These are phyloP conservation scores for Agrotis exclamationis DNA, from an alignment of 2,888 invertebrate genomes.

Conservation along the genomic window DNA sequence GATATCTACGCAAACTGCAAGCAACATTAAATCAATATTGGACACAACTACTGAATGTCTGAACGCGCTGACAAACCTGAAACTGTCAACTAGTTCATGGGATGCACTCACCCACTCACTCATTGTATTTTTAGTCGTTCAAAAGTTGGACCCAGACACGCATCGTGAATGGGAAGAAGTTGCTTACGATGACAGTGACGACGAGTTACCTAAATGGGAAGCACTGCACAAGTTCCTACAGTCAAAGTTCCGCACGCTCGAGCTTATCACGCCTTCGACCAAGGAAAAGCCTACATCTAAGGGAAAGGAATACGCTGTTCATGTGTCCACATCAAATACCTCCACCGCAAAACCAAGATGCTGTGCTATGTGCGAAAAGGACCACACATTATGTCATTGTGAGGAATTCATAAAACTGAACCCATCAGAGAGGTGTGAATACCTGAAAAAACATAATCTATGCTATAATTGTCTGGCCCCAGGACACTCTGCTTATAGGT, in stretches of 20 bases:
- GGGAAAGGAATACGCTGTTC: constrained; percentile 17
- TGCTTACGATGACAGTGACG: constrained; percentile 35
- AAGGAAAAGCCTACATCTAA: neutral
- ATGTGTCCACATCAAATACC: constrained; percentile 1
- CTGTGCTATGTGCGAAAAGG: constrained; percentile 4
- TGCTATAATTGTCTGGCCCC: constrained; percentile 25
- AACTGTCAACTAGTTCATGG: constrained; percentile 52
- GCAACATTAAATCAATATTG: too few relatives aligned
- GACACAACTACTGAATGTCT: constrained; percentile 64
- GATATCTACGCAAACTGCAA: too few relatives aligned
- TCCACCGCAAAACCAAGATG: neutral
- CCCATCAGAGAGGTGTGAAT: constrained; percentile 11
- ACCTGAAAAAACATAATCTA: constrained; percentile 4
- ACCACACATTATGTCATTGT: constrained; percentile 19
- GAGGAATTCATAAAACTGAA: constrained; percentile 1
- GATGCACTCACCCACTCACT: constrained; percentile 41
- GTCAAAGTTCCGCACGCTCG: constrained; percentile 60
- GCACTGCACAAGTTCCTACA: constrained; percentile 58
- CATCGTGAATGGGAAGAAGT: constrained; percentile 57
- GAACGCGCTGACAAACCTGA: constrained; percentile 54
- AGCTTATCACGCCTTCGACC: constrained; percentile 46
- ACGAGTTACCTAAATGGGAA: constrained; percentile 47
- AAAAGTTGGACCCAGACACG: constrained; percentile 55
- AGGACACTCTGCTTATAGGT: constrained; percentile 16
- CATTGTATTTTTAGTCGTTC: neutral